phyloP scores from a whole-genome alignment of 2,797 vertebrate genomes.

The Acipenser transmontanus region DNA sequence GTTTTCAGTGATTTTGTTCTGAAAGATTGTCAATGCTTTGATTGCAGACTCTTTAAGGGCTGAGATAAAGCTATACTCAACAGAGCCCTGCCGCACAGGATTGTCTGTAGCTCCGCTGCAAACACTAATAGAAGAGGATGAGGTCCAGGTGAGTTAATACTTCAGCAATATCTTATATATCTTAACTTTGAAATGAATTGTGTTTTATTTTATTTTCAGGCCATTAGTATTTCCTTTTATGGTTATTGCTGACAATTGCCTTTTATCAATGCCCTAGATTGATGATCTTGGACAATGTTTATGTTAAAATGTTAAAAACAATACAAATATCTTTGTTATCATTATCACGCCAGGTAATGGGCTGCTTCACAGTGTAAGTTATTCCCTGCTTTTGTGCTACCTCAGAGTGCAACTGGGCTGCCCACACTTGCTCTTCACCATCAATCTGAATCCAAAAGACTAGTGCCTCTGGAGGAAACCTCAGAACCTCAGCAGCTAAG shows the following conservation, averaged over 20 bases:
- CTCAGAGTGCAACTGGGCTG: background rate
- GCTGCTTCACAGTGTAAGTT: background rate
- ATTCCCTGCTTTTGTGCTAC: background rate
- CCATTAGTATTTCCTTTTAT: too few relatives aligned
- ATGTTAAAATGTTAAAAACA: too few relatives aligned
- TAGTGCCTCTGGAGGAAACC: background rate
- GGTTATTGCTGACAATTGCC: too few relatives aligned
- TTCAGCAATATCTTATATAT: background rate
- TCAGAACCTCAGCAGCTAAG: background rate
- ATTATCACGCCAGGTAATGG: background rate
- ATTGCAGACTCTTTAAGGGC: constrained; percentile 9
- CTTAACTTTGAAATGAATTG: background rate
- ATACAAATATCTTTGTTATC: too few relatives aligned
- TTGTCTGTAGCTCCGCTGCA: constrained; percentile 14
- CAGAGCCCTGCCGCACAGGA: constrained; percentile 8
- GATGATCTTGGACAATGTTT: too few relatives aligned
- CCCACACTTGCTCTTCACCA: background rate
- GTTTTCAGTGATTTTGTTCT: background rate
- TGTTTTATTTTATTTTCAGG: background rate
- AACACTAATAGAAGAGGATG: constrained; percentile 28
- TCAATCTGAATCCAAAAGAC: background rate
- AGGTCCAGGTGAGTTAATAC: constrained; percentile 19
- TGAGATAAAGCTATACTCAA: background rate
- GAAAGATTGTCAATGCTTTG: background rate
- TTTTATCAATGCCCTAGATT: too few relatives aligned